phyloP scores from a whole-genome alignment of 2,113 vertebrate species.

The Pampusana beccarii region DNA sequence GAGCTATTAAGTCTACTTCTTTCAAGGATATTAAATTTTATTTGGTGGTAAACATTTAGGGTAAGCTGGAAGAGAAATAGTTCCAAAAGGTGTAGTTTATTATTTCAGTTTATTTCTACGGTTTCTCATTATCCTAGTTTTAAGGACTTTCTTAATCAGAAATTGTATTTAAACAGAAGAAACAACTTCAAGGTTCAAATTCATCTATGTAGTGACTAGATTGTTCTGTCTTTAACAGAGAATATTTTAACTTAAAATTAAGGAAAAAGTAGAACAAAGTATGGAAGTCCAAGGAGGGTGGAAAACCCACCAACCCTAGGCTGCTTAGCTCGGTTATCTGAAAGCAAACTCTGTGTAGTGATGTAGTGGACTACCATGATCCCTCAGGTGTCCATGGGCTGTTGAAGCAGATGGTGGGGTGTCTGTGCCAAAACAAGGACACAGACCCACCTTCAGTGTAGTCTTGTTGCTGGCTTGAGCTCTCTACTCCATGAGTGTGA shows the following conservation, averaged over 20 bases:
- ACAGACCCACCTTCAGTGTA: background rate
- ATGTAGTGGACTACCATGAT: background rate
- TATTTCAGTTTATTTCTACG: background rate
- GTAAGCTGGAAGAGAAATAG: background rate
- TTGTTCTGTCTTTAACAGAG: background rate
- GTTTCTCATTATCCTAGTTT: background rate
- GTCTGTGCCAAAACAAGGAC: background rate
- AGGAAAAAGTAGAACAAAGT: background rate
- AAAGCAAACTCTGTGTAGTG: background rate
- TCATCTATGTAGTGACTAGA: background rate
- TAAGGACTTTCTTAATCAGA: background rate
- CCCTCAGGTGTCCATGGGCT: background rate
- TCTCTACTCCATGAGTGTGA: background rate
- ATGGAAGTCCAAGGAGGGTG: background rate
- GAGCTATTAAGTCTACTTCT: background rate
- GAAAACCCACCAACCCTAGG: background rate
- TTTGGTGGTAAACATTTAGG: background rate
- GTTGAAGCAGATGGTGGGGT: background rate
- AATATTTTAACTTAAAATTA: background rate
- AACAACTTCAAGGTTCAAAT: background rate
- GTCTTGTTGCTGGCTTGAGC: background rate
- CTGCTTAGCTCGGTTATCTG: background rate
- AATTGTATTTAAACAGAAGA: background rate
- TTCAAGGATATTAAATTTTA: background rate
- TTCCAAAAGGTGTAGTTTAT: background rate